These are phyloP conservation scores for Cotesia congregata DNA, from an alignment of 2,888 invertebrate species.

Conservation along the genomic window DNA sequence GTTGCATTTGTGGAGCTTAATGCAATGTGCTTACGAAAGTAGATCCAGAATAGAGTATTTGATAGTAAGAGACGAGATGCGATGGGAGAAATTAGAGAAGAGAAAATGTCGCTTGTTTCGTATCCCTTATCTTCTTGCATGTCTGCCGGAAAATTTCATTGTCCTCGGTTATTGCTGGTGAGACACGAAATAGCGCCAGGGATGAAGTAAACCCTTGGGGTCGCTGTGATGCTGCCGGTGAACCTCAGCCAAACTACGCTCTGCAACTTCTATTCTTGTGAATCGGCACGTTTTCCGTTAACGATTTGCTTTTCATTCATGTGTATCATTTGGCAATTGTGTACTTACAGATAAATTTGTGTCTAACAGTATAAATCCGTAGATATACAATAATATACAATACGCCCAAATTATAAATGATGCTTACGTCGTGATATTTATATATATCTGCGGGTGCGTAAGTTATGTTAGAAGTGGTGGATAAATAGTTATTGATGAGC, in stretches of 20 bases:
- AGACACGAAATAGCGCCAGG: slow-evolving; percentile 23
- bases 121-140: slow-evolving; percentile 30
- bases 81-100: slow-evolving; percentile 34
- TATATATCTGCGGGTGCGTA: slow-evolving; percentile 18
- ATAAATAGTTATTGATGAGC: background rate
- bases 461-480: background rate
- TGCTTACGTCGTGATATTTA: slow-evolving; percentile 1
- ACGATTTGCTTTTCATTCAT: slow-evolving; percentile 32
- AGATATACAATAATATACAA: background rate
- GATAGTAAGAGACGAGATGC: background rate
- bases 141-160: slow-evolving; percentile 37
- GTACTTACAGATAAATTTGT: slow-evolving; percentile 21
- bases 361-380: slow-evolving; percentile 13
- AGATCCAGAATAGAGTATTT: background rate
- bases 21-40: background rate
- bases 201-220: slow-evolving; percentile 8
- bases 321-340: background rate
- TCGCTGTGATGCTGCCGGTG: slow-evolving; percentile 4
- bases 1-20: background rate
- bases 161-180: slow-evolving; percentile 26
- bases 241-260: slow-evolving; percentile 2
- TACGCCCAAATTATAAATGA: background rate
- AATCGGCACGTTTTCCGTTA: slow-evolving; percentile 41
- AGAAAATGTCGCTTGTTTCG: slow-evolving; percentile 24
- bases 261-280: slow-evolving; percentile 2